Evolutionary conservation across 53 echinoderm and acorn worm species (phyloP).

Genomic region (Paelopatides confundens): DNA sequence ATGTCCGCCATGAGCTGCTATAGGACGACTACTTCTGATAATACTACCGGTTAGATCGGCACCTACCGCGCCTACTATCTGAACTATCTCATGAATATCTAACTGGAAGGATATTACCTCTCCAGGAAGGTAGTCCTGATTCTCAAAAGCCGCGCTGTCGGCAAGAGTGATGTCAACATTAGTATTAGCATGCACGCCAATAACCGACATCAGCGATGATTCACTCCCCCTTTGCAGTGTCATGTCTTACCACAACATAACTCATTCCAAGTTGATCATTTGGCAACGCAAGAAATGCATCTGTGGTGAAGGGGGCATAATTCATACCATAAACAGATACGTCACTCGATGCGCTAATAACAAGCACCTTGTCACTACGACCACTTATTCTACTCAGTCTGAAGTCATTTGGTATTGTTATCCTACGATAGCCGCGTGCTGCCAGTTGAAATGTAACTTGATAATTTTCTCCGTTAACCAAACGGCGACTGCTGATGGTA

Average conservation of each 20-base stretch:
- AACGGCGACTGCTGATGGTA: slow-evolving; percentile 20
- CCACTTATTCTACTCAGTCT: neutral
- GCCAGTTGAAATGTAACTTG: slow-evolving; percentile 30
- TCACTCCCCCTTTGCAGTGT: neutral
- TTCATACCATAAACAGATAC: slow-evolving; percentile 68
- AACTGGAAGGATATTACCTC: neutral
- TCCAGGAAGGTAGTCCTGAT: slow-evolving; percentile 13
- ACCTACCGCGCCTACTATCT: neutral
- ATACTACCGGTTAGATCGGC: slow-evolving; percentile 58
- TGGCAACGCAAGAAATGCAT: slow-evolving; percentile 68
- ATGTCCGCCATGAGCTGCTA: slow-evolving; percentile 58
- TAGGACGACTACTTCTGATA: slow-evolving; percentile 49
- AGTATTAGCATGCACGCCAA: neutral
- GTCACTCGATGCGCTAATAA: slow-evolving; percentile 56
- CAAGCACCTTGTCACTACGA: slow-evolving; percentile 39
- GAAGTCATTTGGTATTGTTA: slow-evolving; percentile 41
- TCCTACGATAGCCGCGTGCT: slow-evolving; percentile 49
- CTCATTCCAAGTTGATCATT: slow-evolving; percentile 54
- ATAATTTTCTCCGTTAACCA: neutral
- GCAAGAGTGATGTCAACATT: slow-evolving; percentile 54
- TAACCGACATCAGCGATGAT: neutral
- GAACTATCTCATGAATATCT: slow-evolving; percentile 47
- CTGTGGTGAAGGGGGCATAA: slow-evolving; percentile 44
- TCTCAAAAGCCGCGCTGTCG: slow-evolving; percentile 53
- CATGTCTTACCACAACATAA: slow-evolving; percentile 50